Evolutionary conservation across 2,888 invertebrate genomes (phyloP).

Genomic region (Cephus nigrinus): DNA sequence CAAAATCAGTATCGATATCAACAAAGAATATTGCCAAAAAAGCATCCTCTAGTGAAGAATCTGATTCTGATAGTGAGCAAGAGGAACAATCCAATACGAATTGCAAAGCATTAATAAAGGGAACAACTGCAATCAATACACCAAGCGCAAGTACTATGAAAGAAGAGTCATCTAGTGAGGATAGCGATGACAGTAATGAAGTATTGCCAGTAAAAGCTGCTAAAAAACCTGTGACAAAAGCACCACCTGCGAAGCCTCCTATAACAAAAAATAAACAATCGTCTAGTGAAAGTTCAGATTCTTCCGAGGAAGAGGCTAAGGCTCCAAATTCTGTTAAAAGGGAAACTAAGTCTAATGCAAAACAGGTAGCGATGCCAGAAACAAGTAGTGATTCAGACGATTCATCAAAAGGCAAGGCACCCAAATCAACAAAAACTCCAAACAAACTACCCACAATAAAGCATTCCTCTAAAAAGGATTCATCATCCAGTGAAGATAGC

Average conservation of each 20-base stretch:
- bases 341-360: constrained; percentile 20
- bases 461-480: constrained; percentile 40
- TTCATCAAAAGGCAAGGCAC: constrained; percentile 61
- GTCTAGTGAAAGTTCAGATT: constrained; percentile 33
- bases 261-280: constrained; percentile 32
- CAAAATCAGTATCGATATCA: constrained; percentile 21
- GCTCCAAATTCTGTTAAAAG: constrained; percentile 24
- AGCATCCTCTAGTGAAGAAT: constrained; percentile 35
- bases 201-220: constrained; percentile 27
- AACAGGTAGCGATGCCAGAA: not conserved
- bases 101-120: constrained; percentile 45
- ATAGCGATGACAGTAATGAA: constrained; percentile 40
- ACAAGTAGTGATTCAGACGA: constrained; percentile 54
- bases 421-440: not conserved
- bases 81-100: constrained; percentile 13
- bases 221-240: constrained; percentile 19
- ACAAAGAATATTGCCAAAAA: constrained; percentile 31
- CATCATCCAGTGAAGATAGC: constrained; percentile 28
- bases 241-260: constrained; percentile 23
- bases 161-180: constrained; percentile 63
- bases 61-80: constrained; percentile 31
- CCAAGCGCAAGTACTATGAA: constrained; percentile 38
- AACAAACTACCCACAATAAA: constrained; percentile 37
- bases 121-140: not conserved
- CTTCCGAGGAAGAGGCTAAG: constrained; percentile 14